Base-by-base conservation (phyloP, 2,888 invertebrate species). In the Ophion costatus region DNA sequence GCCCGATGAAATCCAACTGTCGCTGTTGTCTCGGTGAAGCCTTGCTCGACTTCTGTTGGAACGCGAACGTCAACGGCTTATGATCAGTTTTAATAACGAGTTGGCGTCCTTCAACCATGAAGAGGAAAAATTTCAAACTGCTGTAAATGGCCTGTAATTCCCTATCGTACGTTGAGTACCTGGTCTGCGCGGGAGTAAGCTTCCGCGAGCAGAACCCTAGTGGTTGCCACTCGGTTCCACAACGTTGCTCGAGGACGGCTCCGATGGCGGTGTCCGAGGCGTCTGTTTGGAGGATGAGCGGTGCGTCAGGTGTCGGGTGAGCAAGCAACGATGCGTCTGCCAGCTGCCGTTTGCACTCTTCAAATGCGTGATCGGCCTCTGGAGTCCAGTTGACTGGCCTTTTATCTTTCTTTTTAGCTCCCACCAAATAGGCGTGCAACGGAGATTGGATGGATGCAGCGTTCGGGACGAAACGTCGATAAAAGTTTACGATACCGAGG, bases 241-340 rank as follows among this genome's bases (percentile, higher is more conserved):
- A 33, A 2, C n/a, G 20, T 73, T 91, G 89, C 33, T 91, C 86
- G 0, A 92, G 82, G 0, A 82, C 85, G 0, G 89, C 89, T 9
- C 90, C 90, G 0, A n/a, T n/a, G n/a, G n/a, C n/a, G n/a, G 80
- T 51, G 33, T 90, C 88, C 6, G 90, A 90, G 5, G 90, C 89
- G 73, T 89, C 89, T 0, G 83, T 83, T 0, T 74, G 51, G 0
- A 88, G n/a, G 10, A 69, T 10, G 0, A 85, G 61, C 42, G 70
- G 59, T 17, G 83, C 80, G 45, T 70, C 42, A 11, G 59, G 7
- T 0, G 56, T 38, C 6, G 89, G 89, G 38, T 87, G 87, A 10
- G 78, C 82, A 0, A 89, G 80, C 1, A 86, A 82, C 9, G 86
- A 56, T 2, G 75, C 82, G 3, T 80, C 45, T 0, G 75, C 63